Conservation (phyloP, 2,113 vertebrate genomes). For the Nothocercus nigrocapillus region DNA sequence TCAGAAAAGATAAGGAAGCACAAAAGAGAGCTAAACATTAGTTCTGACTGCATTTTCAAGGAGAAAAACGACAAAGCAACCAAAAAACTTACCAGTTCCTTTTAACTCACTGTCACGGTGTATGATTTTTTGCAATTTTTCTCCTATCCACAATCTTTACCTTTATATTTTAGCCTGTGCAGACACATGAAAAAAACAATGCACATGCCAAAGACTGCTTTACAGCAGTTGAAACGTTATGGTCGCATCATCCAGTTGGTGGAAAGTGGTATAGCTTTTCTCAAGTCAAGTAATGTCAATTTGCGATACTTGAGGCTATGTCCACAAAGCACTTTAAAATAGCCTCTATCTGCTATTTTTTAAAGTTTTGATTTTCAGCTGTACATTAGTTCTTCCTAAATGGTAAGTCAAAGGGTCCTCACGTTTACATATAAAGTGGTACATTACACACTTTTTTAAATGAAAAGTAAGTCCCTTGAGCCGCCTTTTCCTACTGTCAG, state of each 20-base stretch:
- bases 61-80: no score
- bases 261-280: not conserved
- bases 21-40: not conserved
- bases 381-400: not conserved
- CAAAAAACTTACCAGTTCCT: not conserved
- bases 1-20: not conserved
- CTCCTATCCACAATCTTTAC: not conserved
- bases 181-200: not conserved
- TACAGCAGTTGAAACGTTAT: not conserved
- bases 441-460: not conserved
- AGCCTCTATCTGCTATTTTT: not conserved
- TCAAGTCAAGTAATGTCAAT: not conserved
- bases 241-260: not conserved
- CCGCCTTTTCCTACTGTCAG: not conserved
- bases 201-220: not conserved
- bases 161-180: not conserved
- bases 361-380: not conserved
- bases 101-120: not conserved
- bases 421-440: not conserved
- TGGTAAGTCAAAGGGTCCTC: not conserved
- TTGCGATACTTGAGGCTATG: not conserved
- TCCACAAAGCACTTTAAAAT: not conserved
- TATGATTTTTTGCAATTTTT: not conserved
- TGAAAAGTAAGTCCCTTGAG: not conserved
- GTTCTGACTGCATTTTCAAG: not conserved